Conservation (phyloP, 1,140 invertebrate species). For the Rhagoletis pomonella region DNA sequence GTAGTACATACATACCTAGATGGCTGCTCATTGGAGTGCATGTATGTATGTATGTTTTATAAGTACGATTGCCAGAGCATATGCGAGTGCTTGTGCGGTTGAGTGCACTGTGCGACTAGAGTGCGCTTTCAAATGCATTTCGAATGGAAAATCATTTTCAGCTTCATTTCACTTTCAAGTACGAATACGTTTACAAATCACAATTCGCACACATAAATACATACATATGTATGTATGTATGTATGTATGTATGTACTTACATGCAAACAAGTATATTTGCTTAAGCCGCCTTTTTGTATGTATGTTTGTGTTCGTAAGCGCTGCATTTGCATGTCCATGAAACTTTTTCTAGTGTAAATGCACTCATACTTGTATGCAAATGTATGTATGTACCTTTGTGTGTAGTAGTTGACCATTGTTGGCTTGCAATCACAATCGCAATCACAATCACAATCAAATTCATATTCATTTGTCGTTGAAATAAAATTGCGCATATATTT, state of each 20-base stretch:
- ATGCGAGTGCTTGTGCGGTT: background rate
- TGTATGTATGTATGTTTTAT: background rate
- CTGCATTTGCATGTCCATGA: background rate
- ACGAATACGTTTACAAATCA: background rate
- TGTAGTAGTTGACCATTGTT: slow-evolving; percentile 1
- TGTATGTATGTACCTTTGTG: background rate
- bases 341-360: background rate
- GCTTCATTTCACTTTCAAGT: slow-evolving; percentile 73
- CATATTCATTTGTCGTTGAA: slow-evolving; percentile 52
- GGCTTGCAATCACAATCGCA: background rate
- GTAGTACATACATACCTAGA: background rate
- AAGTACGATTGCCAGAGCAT: background rate
- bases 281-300: background rate
- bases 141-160: slow-evolving; percentile 70
- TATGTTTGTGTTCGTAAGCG: background rate
- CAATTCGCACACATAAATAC: background rate
- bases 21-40: background rate
- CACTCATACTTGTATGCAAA: background rate
- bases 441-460: slow-evolving; percentile 31
- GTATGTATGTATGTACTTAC: background rate
- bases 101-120: slow-evolving; percentile 49
- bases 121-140: slow-evolving; percentile 52
- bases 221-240: background rate
- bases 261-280: background rate
- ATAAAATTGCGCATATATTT: slow-evolving; percentile 60